Base-by-base conservation (phyloP, 2,888 invertebrate genomes). In the Limenitis camilla region DNA sequence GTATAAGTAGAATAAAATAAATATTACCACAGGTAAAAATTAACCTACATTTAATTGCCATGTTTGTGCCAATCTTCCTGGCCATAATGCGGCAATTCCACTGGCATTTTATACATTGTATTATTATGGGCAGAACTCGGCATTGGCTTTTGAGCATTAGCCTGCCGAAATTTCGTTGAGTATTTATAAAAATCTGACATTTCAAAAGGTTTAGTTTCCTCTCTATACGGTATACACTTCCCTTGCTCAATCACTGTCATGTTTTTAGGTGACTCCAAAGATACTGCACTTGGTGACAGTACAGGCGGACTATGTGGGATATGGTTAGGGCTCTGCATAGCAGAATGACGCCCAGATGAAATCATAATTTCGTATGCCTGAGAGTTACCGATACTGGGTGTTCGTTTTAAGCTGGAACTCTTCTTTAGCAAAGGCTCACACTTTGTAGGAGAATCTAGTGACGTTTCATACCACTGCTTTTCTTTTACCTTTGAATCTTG, bases 101-200 rank as follows among this genome's bases (percentile, higher is more conserved):
- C 78, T 5, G 85, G 85, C 68, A 82, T 62, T 61, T 85, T 83
- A 58, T 76, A 85, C 11, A 73, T 69, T 29, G 70, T 62, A 63
- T 71, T 79, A 9, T 60, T 68, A 55, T 78, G 69, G 19, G 74
- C 70, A 32, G 76, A 71, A 55, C 70, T 77, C 5, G 71, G 68
- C 35, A 69, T 57, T 2, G 69, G 61, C 57, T 82, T 85, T 43
- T 75, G 80, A 49, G 67, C 66, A 67, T 71, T 78, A 2, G 74
- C 72, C 67, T 96, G 92, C 57, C 97, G 91, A 76, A 94, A 96
- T 75, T 97, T 96, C 5, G 96, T 97, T 47, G 97, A 98, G 78
- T 98, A 98, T 81, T 98, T 98, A 78, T 97, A 98, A 78, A 97
- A 98, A 80, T 98, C 98, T 0, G 97, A 93, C 95, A 98, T 97